Evolutionary conservation across 2,113 vertebrate genomes (phyloP), one percentile per base, ranked within the genome.

Genomic region (Alligator sinensis): DNA sequence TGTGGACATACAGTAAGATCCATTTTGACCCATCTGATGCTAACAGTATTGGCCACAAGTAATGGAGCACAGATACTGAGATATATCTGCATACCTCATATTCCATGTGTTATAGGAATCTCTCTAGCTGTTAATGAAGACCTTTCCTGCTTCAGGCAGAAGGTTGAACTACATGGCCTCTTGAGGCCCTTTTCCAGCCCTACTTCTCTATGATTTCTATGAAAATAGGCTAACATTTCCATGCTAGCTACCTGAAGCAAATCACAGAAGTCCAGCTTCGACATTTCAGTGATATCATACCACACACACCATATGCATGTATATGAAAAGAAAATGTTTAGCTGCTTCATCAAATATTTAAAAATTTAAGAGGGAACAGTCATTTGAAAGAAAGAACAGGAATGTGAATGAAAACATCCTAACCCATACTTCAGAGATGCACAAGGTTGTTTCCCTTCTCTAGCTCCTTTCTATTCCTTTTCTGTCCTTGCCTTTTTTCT

Each of bases 241-340:
- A 63, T 6, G 6, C 5, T 72, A 34, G 19, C 70, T 60, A 6
- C 25, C 54, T 60, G 18, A 96, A 58, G 10, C 47, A 70, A 78
- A 89, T 11, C 1, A 0, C 25, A 60, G 88, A 75, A 77, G 6
- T 25, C 17, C 58, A 55, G 5, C 27, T 80, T 72, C 1, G 0
- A 72, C 22, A 88, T 83, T 22, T 57, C 0, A 1, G 24, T 77
- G 62, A 4, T 18, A 7, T 6, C 64, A 28, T 18, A 61, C 28
- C 2, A 7, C 6, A 64, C 16, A 12, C 16, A 60, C 21, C 24
- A 66, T n/a, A 16, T 9, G 27, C 25, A 55, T 75, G 88, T 91
- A 81, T 62, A 14, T n/a, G 28, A 83, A 38, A 76, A 77, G 2
- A 62, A 88, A 75, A 59, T 9, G 80, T 19, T 47, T 83, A 22